A percentile compares a stretch with the other conserved stretches of the same genome.
These are phyloP conservation scores for Toxostoma redivivum DNA, from an alignment of 2,113 vertebrate genomes.

Conservation along the genomic window DNA sequence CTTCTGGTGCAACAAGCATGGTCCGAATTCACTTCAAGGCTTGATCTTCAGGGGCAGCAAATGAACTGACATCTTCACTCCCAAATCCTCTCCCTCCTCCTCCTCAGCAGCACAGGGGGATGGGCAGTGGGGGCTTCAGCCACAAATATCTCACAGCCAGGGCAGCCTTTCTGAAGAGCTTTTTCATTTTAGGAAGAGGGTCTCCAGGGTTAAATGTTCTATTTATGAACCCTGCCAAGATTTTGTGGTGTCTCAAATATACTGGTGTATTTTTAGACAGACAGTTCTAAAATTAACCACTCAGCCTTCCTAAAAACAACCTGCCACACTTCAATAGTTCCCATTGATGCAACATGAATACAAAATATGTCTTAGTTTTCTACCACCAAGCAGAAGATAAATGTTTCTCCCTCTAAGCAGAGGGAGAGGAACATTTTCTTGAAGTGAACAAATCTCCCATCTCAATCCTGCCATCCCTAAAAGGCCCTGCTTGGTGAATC, in stretches of 20 bases:
- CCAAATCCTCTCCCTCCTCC: too few relatives aligned
- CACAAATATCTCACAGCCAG: neutral
- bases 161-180: fast-evolving
- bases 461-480: neutral
- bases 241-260: neutral
- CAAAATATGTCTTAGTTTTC: neutral
- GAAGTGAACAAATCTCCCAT: neutral
- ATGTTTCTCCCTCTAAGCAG: neutral
- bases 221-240: neutral
- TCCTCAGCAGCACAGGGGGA: neutral
- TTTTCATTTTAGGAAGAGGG: neutral
- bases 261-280: neutral
- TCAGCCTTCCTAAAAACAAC: neutral
- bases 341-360: conserved; percentile 1
- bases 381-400: neutral
- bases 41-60: neutral
- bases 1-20: neutral
- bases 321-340: neutral
- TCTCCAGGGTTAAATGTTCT: neutral
- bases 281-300: conserved; percentile 16
- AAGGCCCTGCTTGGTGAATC: neutral
- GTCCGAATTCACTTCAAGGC: neutral
- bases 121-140: neutral
- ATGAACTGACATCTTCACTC: neutral
- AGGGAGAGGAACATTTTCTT: neutral